Evolutionary conservation across 2,113 vertebrate genomes (phyloP).

Genomic region (Cephalopholis sonnerati): DNA sequence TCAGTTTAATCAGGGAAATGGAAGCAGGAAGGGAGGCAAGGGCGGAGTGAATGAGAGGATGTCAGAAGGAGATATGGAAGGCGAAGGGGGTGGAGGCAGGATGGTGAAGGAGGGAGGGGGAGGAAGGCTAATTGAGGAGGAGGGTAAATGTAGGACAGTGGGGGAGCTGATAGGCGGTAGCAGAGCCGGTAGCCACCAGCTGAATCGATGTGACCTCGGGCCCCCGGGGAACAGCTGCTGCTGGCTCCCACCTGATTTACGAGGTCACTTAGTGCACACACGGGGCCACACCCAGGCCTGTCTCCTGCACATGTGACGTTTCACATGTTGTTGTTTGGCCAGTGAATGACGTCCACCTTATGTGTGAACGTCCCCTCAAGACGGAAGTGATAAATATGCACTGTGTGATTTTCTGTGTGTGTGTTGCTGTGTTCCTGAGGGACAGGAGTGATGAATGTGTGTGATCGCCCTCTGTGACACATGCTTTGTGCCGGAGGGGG

Average conservation of each 20-base stretch:
- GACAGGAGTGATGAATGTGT: constrained; percentile 60
- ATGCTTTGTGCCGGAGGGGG: constrained; percentile 19
- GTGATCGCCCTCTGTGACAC: neutral
- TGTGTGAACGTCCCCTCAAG: constrained; percentile 14
- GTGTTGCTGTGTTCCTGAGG: neutral
- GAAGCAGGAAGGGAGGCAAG: constrained; percentile 56
- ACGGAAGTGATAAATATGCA: constrained; percentile 39
- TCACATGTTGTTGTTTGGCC: neutral
- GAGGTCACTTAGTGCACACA: constrained; percentile 41
- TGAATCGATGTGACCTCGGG: constrained; percentile 67
- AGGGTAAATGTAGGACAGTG: constrained; percentile 59
- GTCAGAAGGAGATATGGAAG: constrained; percentile 35
- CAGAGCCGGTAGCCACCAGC: constrained; percentile 54
- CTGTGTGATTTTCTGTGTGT: neutral
- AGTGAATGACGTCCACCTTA: constrained; percentile 12
- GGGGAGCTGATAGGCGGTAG: constrained; percentile 28
- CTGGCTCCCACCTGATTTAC: constrained; percentile 69
- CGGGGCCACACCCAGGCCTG: constrained; percentile 41
- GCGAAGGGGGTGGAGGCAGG: constrained; percentile 9
- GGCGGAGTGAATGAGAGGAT: constrained; percentile 25
- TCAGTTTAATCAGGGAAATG: constrained; percentile 80
- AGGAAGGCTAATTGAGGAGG: constrained; percentile 60
- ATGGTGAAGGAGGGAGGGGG: constrained; percentile 20
- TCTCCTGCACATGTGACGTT: constrained; percentile 29
- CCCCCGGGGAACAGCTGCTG: constrained; percentile 57